Evolutionary conservation across 2,888 invertebrate species (phyloP).

Genomic region (Crossocerus cetratus): DNA sequence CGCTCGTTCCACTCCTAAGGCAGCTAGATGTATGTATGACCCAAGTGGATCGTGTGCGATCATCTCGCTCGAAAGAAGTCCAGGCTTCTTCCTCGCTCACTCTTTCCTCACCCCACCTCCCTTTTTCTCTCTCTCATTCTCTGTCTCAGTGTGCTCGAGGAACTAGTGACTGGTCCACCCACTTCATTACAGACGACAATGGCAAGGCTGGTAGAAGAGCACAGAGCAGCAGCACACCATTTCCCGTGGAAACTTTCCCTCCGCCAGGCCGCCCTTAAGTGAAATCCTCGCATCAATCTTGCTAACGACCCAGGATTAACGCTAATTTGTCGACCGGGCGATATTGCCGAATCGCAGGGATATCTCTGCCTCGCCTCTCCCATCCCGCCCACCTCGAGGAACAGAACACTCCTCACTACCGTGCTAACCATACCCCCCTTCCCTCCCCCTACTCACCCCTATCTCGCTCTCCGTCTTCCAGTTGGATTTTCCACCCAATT

Average conservation of each 20-base stretch:
- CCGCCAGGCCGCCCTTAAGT: constrained; percentile 64
- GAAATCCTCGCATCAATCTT: constrained; percentile 75
- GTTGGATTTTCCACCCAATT: neutral
- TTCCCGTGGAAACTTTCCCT: constrained; percentile 47
- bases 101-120: constrained; percentile 19
- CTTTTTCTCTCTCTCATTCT: constrained; percentile 14
- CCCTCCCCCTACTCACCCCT: neutral
- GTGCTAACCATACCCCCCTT: neutral
- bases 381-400: neutral
- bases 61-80: neutral
- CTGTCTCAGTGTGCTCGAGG: constrained; percentile 34
- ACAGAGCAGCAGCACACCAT: constrained; percentile 21
- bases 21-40: neutral
- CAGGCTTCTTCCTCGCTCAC: neutral
- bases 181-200: constrained; percentile 70
- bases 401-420: neutral
- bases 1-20: neutral
- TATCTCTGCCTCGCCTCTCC: constrained; percentile 55
- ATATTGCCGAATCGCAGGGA: constrained; percentile 73
- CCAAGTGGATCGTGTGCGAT: neutral
- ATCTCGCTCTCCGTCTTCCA: neutral
- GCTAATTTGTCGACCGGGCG: constrained; percentile 73
- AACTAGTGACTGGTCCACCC: constrained; percentile 65
- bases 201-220: constrained; percentile 34
- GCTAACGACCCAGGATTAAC: constrained; percentile 74